A percentile compares a stretch with the other conserved stretches of the same genome.
phyloP scores from a whole-genome alignment of 2,888 invertebrate species.

The Pristionchus exspectatus region DNA sequence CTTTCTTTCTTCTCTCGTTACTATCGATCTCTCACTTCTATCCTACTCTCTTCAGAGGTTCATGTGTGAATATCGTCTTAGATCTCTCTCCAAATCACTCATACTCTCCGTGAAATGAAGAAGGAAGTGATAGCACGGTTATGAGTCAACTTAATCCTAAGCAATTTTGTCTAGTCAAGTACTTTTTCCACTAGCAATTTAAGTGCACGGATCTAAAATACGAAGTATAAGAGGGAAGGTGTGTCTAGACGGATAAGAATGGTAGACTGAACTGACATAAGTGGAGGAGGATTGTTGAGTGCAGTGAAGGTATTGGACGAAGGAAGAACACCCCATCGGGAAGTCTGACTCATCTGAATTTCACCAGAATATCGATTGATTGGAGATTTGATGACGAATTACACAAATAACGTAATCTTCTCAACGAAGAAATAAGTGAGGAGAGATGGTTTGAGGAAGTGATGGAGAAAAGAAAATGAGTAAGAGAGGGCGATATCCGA shows the following conservation, averaged over 20 bases:
- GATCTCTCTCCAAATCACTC: neutral
- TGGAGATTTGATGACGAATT: neutral
- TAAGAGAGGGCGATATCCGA: neutral
- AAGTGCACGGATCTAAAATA: neutral
- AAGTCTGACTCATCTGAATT: constrained; percentile 47
- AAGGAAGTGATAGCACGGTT: constrained; percentile 37
- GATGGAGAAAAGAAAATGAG: neutral
- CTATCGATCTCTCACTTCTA: neutral
- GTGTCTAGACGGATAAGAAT: neutral
- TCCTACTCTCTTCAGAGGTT: constrained; percentile 6
- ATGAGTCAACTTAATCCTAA: neutral
- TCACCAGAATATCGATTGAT: neutral
- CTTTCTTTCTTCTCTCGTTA: constrained; percentile 10
- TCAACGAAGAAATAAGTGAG: neutral
- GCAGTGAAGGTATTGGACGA: constrained; percentile 51
- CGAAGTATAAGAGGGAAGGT: neutral
- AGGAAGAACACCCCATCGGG: constrained; percentile 53
- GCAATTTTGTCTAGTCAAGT: neutral
- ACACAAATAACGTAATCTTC: neutral
- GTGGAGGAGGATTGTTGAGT: constrained; percentile 50
- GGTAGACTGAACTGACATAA: constrained; percentile 18
- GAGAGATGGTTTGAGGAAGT: neutral
- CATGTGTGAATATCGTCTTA: constrained; percentile 35
- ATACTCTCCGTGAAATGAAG: neutral
- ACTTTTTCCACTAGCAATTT: neutral